phyloP scores from a whole-genome alignment of 2,797 vertebrate genomes.

The Peromyscus nudipes region DNA sequence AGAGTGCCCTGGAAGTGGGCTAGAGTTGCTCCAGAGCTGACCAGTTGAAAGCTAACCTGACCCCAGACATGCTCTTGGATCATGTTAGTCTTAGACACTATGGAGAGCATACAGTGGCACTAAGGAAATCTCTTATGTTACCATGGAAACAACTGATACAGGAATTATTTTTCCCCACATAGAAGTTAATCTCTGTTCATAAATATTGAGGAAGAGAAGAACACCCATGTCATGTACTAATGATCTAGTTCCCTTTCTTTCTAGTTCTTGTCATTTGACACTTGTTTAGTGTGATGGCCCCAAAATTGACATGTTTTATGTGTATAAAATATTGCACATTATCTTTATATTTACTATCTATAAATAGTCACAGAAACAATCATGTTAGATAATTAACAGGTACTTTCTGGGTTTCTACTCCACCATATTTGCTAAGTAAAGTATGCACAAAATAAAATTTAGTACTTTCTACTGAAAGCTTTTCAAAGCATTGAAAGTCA shows the following conservation, averaged over 20 bases:
- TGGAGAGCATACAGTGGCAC: neutral
- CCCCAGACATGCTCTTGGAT: conserved; percentile 28
- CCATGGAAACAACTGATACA: neutral
- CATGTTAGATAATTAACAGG: neutral
- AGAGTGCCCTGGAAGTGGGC: conserved; percentile 53
- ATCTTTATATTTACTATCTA: neutral
- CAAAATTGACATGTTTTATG: neutral
- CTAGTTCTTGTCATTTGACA: neutral
- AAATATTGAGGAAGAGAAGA: neutral
- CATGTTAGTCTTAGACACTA: neutral
- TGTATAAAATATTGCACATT: neutral
- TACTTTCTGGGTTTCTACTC: neutral
- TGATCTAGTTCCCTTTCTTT: neutral
- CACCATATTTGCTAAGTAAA: conserved; percentile 20
- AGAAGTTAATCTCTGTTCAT: neutral
- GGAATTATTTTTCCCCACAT: neutral
- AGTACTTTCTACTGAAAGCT: neutral
- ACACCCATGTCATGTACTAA: neutral
- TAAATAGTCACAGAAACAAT: neutral
- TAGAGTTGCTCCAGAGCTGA: conserved; percentile 61
- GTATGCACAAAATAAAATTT: conserved; percentile 8
- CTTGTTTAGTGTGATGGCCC: neutral
- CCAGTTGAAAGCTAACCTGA: conserved; percentile 68
- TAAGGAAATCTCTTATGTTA: conserved; percentile 31
- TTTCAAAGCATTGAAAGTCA: neutral